Percentiles rank a stretch among this genome's conserved stretches.
phyloP scores from a whole-genome alignment of 2,888 invertebrate species.

The Cenopis cana region DNA sequence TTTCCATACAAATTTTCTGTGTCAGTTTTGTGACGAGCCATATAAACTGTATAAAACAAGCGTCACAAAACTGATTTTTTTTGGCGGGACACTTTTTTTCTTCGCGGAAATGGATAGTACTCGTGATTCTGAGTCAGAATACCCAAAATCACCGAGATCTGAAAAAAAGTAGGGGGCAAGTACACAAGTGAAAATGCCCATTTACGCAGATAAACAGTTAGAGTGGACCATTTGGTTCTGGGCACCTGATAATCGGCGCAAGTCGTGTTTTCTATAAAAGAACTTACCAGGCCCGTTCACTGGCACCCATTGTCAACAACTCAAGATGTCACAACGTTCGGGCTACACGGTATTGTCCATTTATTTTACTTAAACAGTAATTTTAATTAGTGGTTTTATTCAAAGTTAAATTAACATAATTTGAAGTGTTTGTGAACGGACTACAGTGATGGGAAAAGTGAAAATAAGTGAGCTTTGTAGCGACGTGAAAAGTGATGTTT shows the following conservation, averaged over 20 bases:
- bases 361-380: conserved; percentile 21
- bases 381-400: background rate
- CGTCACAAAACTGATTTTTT: no score
- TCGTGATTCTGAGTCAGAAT: no score
- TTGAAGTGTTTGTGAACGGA: conserved; percentile 25
- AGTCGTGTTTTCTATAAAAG: conserved; percentile 74
- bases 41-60: no score
- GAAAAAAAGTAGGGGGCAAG: no score
- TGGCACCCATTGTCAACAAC: conserved; percentile 66
- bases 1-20: no score
- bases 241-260: conserved; percentile 58
- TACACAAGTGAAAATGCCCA: no score
- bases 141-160: no score
- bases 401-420: no score
- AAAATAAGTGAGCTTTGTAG: background rate
- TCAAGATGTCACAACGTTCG: conserved; percentile 78
- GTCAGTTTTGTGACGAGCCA: no score
- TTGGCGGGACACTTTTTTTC: no score
- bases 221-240: conserved; percentile 51
- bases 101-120: no score
- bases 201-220: background rate
- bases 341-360: conserved; percentile 65
- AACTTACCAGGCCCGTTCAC: conserved; percentile 59
- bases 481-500: background rate
- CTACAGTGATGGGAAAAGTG: conserved; percentile 19